Base-by-base conservation (phyloP, 1,140 invertebrate species). In the Brachionus angularis region DNA sequence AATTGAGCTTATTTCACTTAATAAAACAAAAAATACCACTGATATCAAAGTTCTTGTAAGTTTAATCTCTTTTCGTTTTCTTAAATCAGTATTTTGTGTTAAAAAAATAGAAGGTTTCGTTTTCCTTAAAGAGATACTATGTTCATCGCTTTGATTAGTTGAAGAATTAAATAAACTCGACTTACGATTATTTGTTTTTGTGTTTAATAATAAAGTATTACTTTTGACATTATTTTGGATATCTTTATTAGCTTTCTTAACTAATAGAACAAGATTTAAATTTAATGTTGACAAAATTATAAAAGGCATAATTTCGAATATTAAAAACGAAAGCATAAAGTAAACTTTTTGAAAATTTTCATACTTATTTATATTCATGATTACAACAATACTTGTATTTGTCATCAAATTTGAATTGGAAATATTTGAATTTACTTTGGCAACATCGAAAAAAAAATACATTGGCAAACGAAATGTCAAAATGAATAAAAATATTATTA, bases 21-120 rank as follows among this genome's bases (percentile, higher is more conserved):
- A 36, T 5, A 74, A 25, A n/a, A 73, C 50, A 8, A 74, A 29
- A 42, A 70, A 53, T 21, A 74, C 69, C 23, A 74, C 72, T 8
- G 31, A 33, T 12, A 74, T 72, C 3, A 74, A 47, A 23, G 73
- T 74, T 44, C 52, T 29, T 10, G 73, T 74, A 10, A 74, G 58
- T 21, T 49, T 50, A 21, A 46, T 12, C 21, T 74, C 72, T 21
- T 74, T 72, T 3, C 47, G 44, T 39, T 34, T 50, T 70, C 46
- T 50, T 12, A 29, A 14, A 18, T 7, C 34, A 10, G 5, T n/a
- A 27, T 25, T 31, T n/a, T 27, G 21, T 31, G n/a, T n/a, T n/a
- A n/a, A n/a, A n/a, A n/a, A n/a, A n/a, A n/a, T n/a, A n/a, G n/a
- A n/a, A n/a, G n/a, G n/a, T n/a, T n/a, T n/a, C n/a, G n/a, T n/a